Conservation (phyloP, 1,140 invertebrate genomes). For the Drosophila hydei region DNA sequence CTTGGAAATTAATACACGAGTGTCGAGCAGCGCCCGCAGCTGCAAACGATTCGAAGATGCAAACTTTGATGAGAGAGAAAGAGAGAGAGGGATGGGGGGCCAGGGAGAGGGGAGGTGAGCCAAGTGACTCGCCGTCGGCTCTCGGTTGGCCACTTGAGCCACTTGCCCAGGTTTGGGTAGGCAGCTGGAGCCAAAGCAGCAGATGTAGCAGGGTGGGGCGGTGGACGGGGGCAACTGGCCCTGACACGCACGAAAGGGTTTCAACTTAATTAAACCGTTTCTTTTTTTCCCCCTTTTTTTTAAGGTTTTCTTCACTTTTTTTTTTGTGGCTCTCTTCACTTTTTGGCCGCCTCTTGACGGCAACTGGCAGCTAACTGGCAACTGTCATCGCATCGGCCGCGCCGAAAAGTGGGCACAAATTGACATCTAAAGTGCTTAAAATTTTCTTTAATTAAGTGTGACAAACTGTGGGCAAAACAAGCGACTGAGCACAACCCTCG, state of each 20-base stretch:
- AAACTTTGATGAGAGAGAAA: not conserved
- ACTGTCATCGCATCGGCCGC: slow-evolving; percentile 69
- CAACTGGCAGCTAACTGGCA: slow-evolving; percentile 50
- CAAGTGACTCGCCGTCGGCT: slow-evolving; percentile 45
- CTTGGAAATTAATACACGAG: slow-evolving; percentile 76
- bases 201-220: not conserved
- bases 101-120: slow-evolving; percentile 1
- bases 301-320: slow-evolving; percentile 15
- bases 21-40: slow-evolving; percentile 36
- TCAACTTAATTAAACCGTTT: slow-evolving; percentile 83
- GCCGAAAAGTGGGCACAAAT: slow-evolving; percentile 74
- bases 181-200: not conserved
- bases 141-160: slow-evolving; percentile 57
- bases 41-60: slow-evolving; percentile 35
- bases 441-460: slow-evolving; percentile 83
- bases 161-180: slow-evolving; percentile 36
- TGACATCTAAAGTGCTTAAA: slow-evolving; percentile 82
- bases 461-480: slow-evolving; percentile 73
- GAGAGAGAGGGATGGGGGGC: too few relatives aligned
- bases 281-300: slow-evolving; percentile 45
- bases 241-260: slow-evolving; percentile 80
- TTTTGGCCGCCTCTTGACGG: slow-evolving; percentile 47
- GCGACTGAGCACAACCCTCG: slow-evolving; percentile 11
- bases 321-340: slow-evolving; percentile 34
- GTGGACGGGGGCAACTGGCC: slow-evolving; percentile 35